phyloP scores from a whole-genome alignment of 1,140 invertebrate genomes.

The Lethocerus indicus region DNA sequence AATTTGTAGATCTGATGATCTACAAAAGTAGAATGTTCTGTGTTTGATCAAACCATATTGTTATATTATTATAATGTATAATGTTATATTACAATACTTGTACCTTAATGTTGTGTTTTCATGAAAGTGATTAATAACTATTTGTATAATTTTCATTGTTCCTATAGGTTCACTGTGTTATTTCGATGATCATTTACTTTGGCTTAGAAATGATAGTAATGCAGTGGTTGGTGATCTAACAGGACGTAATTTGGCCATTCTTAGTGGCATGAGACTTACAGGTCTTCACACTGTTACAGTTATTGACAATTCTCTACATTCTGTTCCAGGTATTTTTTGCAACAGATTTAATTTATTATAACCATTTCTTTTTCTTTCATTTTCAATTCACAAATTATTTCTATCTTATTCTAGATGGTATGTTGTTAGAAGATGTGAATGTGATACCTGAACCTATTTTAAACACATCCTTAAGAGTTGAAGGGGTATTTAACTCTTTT shows the following conservation, averaged over 20 bases:
- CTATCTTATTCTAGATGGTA: too few species aligned
- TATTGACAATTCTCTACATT: slow-evolving; percentile 47
- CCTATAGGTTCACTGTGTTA: slow-evolving; percentile 44
- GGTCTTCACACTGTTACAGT: slow-evolving; percentile 54
- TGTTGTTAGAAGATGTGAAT: slow-evolving; percentile 28
- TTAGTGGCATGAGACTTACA: slow-evolving; percentile 39
- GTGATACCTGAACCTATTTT: slow-evolving; percentile 53
- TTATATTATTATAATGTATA: not conserved
- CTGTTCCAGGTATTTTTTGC: slow-evolving; percentile 26
- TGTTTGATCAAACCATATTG: not conserved
- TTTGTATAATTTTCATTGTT: slow-evolving; percentile 2
- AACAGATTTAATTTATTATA: not conserved
- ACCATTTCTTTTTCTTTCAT: not conserved
- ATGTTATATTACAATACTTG: not conserved
- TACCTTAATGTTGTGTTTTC: not conserved
- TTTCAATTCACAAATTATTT: not conserved
- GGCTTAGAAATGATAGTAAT: slow-evolving; percentile 57
- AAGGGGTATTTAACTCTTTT: slow-evolving; percentile 54
- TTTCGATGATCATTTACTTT: slow-evolving; percentile 59
- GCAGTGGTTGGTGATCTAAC: slow-evolving; percentile 60
- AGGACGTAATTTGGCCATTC: slow-evolving; percentile 54
- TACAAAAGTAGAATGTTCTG: too few species aligned
- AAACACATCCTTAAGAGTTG: slow-evolving; percentile 38
- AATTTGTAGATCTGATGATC: not conserved
- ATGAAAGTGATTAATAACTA: not conserved